Evolutionary conservation across 2,797 vertebrate genomes (phyloP), one percentile per base, ranked within the genome.

Genomic region (Labeo calbasu): DNA sequence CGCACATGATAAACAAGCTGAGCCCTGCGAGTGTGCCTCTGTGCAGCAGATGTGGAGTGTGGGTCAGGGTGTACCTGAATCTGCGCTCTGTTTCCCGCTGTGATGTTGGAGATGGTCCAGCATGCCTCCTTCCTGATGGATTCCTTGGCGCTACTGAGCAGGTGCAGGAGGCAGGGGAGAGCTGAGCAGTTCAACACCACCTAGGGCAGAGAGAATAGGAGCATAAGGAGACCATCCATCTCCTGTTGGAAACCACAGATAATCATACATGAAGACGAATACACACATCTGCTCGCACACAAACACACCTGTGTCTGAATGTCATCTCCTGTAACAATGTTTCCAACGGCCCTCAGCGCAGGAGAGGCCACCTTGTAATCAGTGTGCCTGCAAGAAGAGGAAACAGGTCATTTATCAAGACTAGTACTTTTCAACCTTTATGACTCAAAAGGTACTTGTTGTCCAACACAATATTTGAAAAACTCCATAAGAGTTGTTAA

Each of bases 71-170:
- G 8, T 93, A 97, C 96, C 96, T 97, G 98, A 92, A 99, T 99
- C 79, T 99, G 98, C 85, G 96, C 97, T 92, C 98, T 90, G 94
- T 99, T 99, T 85, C 98, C 98, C 71, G 98, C 98, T 65, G 98
- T 99, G 93, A 99, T 99, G 88, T 99, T 99, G 48, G 98, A 99
- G 92, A 99, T 99, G 85, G 98, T 99, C 98, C 98, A 99, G 91
- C 98, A 99, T 0, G 98, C 98, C 91, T 99, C 98, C 92, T 99
- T 99, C 86, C 97, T 96, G 88, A 99, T 99, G 40, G 98, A 99
- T 86, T 99, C 98, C 91, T 99, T 99, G 84, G 97, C 96, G 17
- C 97, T 99, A 91, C 98, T 99, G 90, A 99, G 93, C 61, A 99
- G 96, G 89, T 99, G 98, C 73, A 99, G 96, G 86, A 99, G 97